phyloP scores from a whole-genome alignment of 2,888 invertebrate species.

The Epirrhoe alternata region DNA sequence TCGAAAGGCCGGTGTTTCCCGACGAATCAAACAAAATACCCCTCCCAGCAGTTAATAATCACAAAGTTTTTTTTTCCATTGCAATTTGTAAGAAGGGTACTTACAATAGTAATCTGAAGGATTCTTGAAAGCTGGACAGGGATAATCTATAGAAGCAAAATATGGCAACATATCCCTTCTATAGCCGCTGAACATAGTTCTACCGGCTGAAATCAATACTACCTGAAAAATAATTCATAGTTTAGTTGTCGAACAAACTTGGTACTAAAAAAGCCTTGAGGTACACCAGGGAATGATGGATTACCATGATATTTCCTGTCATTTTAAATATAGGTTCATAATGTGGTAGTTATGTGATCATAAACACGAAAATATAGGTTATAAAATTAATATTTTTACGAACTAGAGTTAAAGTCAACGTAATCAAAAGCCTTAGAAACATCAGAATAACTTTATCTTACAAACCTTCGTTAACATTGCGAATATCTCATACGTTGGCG shows the following conservation, averaged over 20 bases:
- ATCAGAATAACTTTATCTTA: neutral
- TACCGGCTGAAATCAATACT: conserved; percentile 94
- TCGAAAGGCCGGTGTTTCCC: no score
- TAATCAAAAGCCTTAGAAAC: conserved; percentile 7
- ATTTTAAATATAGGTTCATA: neutral
- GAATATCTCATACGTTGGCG: conserved; percentile 97
- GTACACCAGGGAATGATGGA: neutral
- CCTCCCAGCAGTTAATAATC: no score
- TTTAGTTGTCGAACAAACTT: conserved; percentile 10
- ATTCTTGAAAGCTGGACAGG: conserved; percentile 98
- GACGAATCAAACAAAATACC: no score
- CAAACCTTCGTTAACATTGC: conserved; percentile 93
- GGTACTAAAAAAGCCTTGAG: conserved; percentile 4
- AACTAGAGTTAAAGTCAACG: neutral
- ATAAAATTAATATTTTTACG: neutral
- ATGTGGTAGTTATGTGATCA: no score
- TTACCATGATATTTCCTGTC: neutral
- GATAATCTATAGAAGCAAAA: conserved; percentile 95
- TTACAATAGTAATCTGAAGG: conserved; percentile 98
- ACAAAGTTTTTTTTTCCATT: no score
- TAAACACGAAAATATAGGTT: neutral
- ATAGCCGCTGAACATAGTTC: conserved; percentile 96
- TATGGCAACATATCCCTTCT: conserved; percentile 96
- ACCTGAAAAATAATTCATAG: conserved; percentile 69
- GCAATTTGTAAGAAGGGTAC: conserved; percentile 56